Conservation (phyloP, 2,797 vertebrate species). For the Lepilemur septentrionalis region DNA sequence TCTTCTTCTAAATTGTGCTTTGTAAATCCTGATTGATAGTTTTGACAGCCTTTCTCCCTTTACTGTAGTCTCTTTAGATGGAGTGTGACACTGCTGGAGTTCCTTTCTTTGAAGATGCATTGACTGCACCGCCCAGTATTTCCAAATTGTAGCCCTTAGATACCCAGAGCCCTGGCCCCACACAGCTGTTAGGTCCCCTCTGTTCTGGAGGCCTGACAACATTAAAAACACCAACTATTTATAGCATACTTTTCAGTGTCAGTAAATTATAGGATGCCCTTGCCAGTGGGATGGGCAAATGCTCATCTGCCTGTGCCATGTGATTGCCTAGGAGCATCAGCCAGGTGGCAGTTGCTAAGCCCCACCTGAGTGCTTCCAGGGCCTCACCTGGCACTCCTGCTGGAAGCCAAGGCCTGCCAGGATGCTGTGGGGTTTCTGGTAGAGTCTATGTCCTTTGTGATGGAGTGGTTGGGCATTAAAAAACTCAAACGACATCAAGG, state of each 20-base stretch:
- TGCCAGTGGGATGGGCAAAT: slow-evolving; percentile 38
- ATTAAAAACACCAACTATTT: slow-evolving; percentile 74
- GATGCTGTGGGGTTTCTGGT: neutral
- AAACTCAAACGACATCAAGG: neutral
- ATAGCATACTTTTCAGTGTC: slow-evolving; percentile 71
- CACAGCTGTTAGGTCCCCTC: slow-evolving; percentile 69
- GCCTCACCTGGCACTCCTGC: neutral
- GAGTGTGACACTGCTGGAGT: neutral
- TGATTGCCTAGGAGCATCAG: neutral
- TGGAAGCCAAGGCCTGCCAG: neutral
- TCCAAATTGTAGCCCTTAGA: slow-evolving; percentile 58
- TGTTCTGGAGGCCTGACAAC: slow-evolving; percentile 59
- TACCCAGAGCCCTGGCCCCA: slow-evolving; percentile 21
- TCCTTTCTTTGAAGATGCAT: slow-evolving; percentile 64
- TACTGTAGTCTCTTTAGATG: slow-evolving; percentile 15
- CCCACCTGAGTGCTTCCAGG: slow-evolving; percentile 29
- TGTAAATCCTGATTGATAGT: slow-evolving; percentile 6
- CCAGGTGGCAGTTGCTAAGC: slow-evolving; percentile 48
- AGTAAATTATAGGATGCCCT: slow-evolving; percentile 68
- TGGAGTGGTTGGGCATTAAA: neutral
- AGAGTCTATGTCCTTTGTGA: slow-evolving; percentile 1
- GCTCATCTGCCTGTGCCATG: slow-evolving; percentile 30
- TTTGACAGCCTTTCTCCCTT: slow-evolving; percentile 23
- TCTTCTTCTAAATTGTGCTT: slow-evolving; percentile 1
- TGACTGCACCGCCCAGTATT: slow-evolving; percentile 29